Base-by-base conservation (phyloP, 2,113 vertebrate species). In the Aramus guarauna region DNA sequence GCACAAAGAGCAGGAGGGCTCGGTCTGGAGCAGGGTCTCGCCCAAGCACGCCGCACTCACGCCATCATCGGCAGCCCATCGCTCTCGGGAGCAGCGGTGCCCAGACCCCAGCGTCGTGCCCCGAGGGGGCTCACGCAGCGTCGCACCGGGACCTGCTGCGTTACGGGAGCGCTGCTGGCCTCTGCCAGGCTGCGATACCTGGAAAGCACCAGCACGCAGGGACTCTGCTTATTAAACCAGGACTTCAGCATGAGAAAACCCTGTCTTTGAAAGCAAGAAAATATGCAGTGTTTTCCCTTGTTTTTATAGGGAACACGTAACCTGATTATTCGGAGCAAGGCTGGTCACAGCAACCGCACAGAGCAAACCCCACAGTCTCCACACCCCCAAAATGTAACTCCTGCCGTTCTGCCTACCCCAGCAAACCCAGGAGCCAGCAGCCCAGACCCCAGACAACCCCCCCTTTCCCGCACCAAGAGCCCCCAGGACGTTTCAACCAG, bases 71-170 rank as follows among this genome's bases (percentile, higher is more conserved):
- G 22, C 37, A 34, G 72, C 72, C 72, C 47, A 1, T 9, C 22
- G 22, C 48, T 63, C 12, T 30, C 9, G 1, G 8, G 3, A 6
- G 1, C 29, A 2, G 53, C 21, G 1, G 29, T 2, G 15, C 58
- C n/a, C 2, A 21, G n/a, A 24, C 27, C 58, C 19, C 19, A 24
- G 5, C 29, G 8, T 3, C 10, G 13, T 8, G 48, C 23, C 5
- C 36, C 30, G 5, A 8, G n/a, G 47, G 43, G 47, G 47, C 22
- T 63, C 8, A 1, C 4, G 13, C 27, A 21, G n/a, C 34, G 0
- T 11, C 47, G 2, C 9, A 0, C 43, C n/a, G 1, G 58, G 21
- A 20, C 23, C 59, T 26, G 22, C 76, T 4, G 29, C 16, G 2
- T 18, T 32, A 32, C 16, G 4, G 14, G 21, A 8, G 37, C 22